Percentiles rank a stretch among this genome's conserved stretches.
Conservation (phyloP, 2,797 vertebrate genomes). For the Pangasius larnaudii region DNA sequence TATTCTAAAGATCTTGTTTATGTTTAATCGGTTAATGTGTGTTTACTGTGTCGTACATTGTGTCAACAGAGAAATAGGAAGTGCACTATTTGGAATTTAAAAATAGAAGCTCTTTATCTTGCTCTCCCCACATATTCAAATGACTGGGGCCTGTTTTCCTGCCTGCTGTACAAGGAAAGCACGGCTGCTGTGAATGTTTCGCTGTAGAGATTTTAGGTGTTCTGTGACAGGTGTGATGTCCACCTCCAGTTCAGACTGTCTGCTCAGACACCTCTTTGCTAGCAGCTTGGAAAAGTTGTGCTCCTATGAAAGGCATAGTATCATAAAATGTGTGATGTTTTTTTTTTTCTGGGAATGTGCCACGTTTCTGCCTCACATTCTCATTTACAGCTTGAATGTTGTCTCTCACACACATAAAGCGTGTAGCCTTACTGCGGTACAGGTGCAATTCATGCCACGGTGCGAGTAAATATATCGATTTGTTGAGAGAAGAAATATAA, state of each 20-base stretch:
- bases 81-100: neutral
- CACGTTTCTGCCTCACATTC: slow-evolving; percentile 51
- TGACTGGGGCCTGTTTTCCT: slow-evolving; percentile 18
- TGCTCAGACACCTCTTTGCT: slow-evolving; percentile 33
- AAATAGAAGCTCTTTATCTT: slow-evolving; percentile 12
- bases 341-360: neutral
- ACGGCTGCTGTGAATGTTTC: slow-evolving; percentile 22
- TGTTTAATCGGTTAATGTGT: neutral
- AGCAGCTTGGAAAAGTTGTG: slow-evolving; percentile 18
- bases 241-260: slow-evolving; percentile 24
- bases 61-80: slow-evolving; percentile 15
- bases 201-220: slow-evolving; percentile 36
- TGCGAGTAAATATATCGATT: slow-evolving; percentile 15
- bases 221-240: slow-evolving; percentile 26
- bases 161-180: slow-evolving; percentile 36
- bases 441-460: neutral
- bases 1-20: neutral
- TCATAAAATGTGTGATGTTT: neutral
- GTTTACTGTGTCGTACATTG: neutral
- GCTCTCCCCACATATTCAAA: slow-evolving; percentile 42
- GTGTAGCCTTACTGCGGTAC: neutral
- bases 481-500: slow-evolving; percentile 24
- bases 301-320: neutral
- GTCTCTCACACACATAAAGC: slow-evolving; percentile 20
- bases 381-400: slow-evolving; percentile 28